Conservation (phyloP, 1,140 invertebrate genomes). For the Macrosteles quadrilineatus region DNA sequence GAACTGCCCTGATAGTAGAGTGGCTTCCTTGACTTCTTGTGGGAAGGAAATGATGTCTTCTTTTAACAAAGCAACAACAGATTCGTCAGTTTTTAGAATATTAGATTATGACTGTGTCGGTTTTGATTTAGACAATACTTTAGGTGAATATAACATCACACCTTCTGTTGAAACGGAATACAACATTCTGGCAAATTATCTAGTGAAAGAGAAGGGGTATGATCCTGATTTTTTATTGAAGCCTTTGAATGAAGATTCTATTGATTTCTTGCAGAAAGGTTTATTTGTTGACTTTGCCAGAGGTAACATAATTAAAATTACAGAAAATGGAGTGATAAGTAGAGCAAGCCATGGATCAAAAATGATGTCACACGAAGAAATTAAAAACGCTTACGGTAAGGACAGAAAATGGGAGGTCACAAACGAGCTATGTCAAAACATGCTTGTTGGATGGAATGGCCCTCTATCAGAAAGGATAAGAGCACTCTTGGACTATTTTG, state of each 20-base stretch:
- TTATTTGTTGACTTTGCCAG: slow-evolving; percentile 70
- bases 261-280: slow-evolving; percentile 72
- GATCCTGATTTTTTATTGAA: slow-evolving; percentile 53
- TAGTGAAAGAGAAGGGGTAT: slow-evolving; percentile 66
- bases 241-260: slow-evolving; percentile 55
- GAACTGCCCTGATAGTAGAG: too few relatives aligned
- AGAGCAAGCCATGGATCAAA: slow-evolving; percentile 70
- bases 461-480: slow-evolving; percentile 61
- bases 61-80: neutral
- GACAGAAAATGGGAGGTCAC: slow-evolving; percentile 60
- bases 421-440: slow-evolving; percentile 57
- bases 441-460: slow-evolving; percentile 63
- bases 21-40: too few relatives aligned
- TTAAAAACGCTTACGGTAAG: slow-evolving; percentile 62
- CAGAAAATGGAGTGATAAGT: slow-evolving; percentile 61
- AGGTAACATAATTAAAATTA: slow-evolving; percentile 71
- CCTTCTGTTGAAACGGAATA: slow-evolving; percentile 66
- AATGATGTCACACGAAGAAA: slow-evolving; percentile 58
- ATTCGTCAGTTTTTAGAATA: slow-evolving; percentile 47
- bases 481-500: slow-evolving; percentile 75
- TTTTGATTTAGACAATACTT: slow-evolving; percentile 78
- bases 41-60: neutral
- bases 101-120: slow-evolving; percentile 74
- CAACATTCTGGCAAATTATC: slow-evolving; percentile 59
- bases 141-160: slow-evolving; percentile 67